These are phyloP conservation scores for Siphonodentalium dalli DNA, from an alignment of 2,888 invertebrate genomes.

Conservation along the genomic window DNA sequence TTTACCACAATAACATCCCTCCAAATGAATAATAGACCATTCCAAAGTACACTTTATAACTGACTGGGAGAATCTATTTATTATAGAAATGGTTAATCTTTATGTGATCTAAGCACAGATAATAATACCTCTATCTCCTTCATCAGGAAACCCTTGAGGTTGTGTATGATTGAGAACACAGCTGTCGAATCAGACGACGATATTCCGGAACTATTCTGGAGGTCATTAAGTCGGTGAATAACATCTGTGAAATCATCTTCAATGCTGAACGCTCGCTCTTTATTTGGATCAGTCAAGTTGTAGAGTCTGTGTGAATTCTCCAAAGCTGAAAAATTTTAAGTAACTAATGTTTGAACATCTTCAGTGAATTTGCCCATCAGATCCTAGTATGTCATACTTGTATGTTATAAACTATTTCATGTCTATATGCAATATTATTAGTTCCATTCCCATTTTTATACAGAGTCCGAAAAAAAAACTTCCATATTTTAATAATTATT, in stretches of 20 bases:
- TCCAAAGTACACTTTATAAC: no score
- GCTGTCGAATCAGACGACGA: conserved; percentile 34
- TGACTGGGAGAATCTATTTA: no score
- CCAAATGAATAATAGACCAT: no score
- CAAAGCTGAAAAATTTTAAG: conserved; percentile 43
- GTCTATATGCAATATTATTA: no score
- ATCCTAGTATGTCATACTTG: no score
- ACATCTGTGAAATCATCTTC: conserved; percentile 55
- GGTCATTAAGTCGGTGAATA: conserved; percentile 53
- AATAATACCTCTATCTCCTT: conserved; percentile 28
- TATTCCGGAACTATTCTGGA: conserved; percentile 44
- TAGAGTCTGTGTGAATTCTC: conserved; percentile 69
- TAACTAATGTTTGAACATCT: conserved; percentile 2
- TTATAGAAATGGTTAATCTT: no score
- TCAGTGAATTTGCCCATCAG: conserved; percentile 1
- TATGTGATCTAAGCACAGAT: no score
- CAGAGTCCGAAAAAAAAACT: no score
- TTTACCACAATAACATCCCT: no score
- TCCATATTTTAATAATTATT: no score
- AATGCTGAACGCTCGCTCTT: conserved; percentile 34
- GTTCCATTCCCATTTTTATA: no score
- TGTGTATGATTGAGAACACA: conserved; percentile 38
- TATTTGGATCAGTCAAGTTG: conserved; percentile 51
- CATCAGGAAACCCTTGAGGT: conserved; percentile 32
- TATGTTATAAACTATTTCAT: no score